Evolutionary conservation across 2,797 vertebrate genomes (phyloP).

Genomic region (Taenioides sp.): DNA sequence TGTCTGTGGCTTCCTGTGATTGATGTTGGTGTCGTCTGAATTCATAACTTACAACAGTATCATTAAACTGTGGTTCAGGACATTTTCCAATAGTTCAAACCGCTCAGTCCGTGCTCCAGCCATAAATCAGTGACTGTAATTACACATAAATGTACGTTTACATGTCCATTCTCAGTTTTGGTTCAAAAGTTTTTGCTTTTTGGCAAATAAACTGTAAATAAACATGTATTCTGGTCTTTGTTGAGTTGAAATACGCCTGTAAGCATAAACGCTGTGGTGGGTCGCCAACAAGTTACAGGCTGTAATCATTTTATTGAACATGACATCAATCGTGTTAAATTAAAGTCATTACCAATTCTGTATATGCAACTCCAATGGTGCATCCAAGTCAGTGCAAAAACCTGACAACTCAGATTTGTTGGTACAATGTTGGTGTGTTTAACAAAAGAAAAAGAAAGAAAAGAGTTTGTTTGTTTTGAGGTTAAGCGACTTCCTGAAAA

Average conservation of each 20-base stretch:
- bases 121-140: slow-evolving; percentile 1
- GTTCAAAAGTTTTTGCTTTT: slow-evolving; percentile 4
- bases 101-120: slow-evolving; percentile 1
- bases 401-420: background rate
- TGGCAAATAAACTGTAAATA: slow-evolving; percentile 13
- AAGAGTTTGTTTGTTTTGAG: slow-evolving; percentile 1
- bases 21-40: slow-evolving; percentile 27
- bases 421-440: background rate
- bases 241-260: background rate
- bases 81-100: slow-evolving; percentile 10
- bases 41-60: slow-evolving; percentile 38
- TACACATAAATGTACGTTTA: slow-evolving; percentile 11
- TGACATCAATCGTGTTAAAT: background rate
- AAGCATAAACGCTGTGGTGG: background rate
- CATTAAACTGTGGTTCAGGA: slow-evolving; percentile 25
- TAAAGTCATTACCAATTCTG: background rate
- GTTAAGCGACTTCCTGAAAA: background rate
- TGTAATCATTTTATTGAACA: slow-evolving; percentile 1
- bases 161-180: slow-evolving; percentile 1
- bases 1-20: slow-evolving; percentile 26
- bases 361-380: background rate
- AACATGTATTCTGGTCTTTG: slow-evolving; percentile 1
- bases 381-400: background rate
- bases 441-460: slow-evolving; percentile 1
- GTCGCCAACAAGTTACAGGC: background rate